phyloP scores from a whole-genome alignment of 1,140 invertebrate genomes.

The Drosophila sturtevanti region DNA sequence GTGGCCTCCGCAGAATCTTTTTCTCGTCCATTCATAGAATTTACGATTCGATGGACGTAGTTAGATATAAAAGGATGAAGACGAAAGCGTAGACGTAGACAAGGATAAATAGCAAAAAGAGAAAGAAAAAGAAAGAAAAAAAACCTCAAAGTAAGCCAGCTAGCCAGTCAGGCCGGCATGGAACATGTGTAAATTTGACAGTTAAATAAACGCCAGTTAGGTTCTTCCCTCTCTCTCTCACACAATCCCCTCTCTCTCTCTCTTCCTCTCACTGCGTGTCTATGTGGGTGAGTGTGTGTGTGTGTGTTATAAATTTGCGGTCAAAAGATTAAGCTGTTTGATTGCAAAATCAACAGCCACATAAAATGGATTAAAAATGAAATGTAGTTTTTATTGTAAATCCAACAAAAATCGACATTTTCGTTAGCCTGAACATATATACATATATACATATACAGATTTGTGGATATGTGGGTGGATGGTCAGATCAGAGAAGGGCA shows the following conservation, averaged over 20 bases:
- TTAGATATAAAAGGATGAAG: neutral
- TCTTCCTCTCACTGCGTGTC: neutral
- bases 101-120: too few species aligned
- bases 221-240: neutral
- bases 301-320: slow-evolving; percentile 68
- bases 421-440: neutral
- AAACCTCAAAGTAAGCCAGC: neutral
- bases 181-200: slow-evolving; percentile 72
- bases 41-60: slow-evolving; percentile 27
- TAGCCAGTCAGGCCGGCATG: neutral
- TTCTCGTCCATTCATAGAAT: slow-evolving; percentile 21
- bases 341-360: slow-evolving; percentile 77
- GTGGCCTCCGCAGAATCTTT: slow-evolving; percentile 26
- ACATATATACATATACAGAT: too few species aligned
- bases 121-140: neutral
- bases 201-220: slow-evolving; percentile 57
- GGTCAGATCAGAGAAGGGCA: neutral
- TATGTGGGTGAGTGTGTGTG: slow-evolving; percentile 24
- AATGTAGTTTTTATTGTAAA: slow-evolving; percentile 47
- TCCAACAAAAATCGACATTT: slow-evolving; percentile 40
- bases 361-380: slow-evolving; percentile 75
- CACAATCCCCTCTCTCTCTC: neutral
- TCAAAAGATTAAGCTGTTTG: slow-evolving; percentile 74
- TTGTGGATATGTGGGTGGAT: neutral
- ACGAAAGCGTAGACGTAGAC: neutral